A percentile compares a stretch with the other conserved stretches of the same genome.
phyloP scores from a whole-genome alignment of 2,888 invertebrate genomes.

The Muschampia plurimacula region DNA sequence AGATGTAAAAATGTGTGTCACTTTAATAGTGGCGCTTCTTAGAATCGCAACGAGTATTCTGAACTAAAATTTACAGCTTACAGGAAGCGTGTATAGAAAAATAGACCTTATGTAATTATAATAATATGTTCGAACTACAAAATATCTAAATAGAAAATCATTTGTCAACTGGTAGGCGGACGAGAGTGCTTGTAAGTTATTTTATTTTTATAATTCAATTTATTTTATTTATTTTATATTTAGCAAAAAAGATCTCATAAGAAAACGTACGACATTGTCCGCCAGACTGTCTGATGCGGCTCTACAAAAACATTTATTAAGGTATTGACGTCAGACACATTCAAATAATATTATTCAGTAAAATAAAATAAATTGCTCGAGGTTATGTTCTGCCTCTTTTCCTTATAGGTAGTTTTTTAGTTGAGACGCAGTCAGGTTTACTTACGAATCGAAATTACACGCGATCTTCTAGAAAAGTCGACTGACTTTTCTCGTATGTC shows the following conservation, averaged over 20 bases:
- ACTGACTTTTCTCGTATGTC: slow-evolving; percentile 9
- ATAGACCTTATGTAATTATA: slow-evolving; percentile 7
- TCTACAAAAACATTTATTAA: slow-evolving; percentile 51
- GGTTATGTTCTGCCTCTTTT: slow-evolving; percentile 15
- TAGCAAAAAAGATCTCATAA: slow-evolving; percentile 32
- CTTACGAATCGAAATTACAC: slow-evolving; percentile 16
- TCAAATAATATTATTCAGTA: slow-evolving; percentile 36
- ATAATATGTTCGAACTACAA: neutral
- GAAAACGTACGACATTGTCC: slow-evolving; percentile 20
- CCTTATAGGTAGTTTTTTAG: neutral
- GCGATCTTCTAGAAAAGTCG: slow-evolving; percentile 13
- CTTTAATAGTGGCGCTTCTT: slow-evolving; percentile 13
- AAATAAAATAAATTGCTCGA: slow-evolving; percentile 25
- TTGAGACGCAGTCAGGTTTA: slow-evolving; percentile 2
- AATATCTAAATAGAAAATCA: slow-evolving; percentile 11
- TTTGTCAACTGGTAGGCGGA: neutral
- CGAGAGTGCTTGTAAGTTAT: neutral
- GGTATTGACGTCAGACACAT: slow-evolving; percentile 57
- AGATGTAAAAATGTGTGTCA: slow-evolving; percentile 29
- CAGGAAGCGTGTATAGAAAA: slow-evolving; percentile 6
- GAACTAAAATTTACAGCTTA: slow-evolving; percentile 1
- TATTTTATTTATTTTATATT: slow-evolving; percentile 41
- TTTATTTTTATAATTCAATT: slow-evolving; percentile 40
- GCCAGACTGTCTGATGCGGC: slow-evolving; percentile 45
- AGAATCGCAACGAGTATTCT: neutral